These are phyloP conservation scores for Tachysurus vachellii DNA, from an alignment of 2,113 vertebrate genomes.

Conservation along the genomic window DNA sequence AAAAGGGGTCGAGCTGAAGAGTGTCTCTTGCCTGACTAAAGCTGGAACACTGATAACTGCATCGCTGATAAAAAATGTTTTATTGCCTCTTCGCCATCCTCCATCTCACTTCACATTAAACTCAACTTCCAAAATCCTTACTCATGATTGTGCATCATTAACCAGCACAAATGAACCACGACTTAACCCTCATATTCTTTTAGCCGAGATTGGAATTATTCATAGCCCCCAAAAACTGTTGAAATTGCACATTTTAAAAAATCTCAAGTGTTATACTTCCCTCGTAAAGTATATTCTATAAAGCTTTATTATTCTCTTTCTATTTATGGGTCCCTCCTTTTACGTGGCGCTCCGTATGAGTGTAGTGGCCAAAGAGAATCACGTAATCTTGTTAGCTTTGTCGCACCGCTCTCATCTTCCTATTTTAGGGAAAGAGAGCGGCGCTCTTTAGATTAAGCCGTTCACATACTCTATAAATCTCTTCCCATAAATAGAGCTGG, in stretches of 20 bases:
- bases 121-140: conserved; percentile 7
- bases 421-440: not conserved
- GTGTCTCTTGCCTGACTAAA: not conserved
- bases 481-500: conserved; percentile 1
- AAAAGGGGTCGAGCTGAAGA: not conserved
- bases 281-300: not conserved
- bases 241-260: not conserved
- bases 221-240: not conserved
- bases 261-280: not conserved
- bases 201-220: conserved; percentile 11
- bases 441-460: not conserved
- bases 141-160: conserved; percentile 20
- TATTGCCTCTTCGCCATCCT: conserved; percentile 5
- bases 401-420: not conserved
- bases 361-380: not conserved
- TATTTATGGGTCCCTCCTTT: not conserved
- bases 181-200: not conserved
- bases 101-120: conserved; percentile 22
- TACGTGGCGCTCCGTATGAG: not conserved
- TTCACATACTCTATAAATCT: not conserved
- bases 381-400: not conserved
- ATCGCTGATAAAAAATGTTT: conserved; percentile 18
- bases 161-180: not conserved
- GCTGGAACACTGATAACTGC: not conserved
- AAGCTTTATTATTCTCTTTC: not conserved